phyloP scores from a whole-genome alignment of 2,797 vertebrate species.

The Enteromius anoplus region DNA sequence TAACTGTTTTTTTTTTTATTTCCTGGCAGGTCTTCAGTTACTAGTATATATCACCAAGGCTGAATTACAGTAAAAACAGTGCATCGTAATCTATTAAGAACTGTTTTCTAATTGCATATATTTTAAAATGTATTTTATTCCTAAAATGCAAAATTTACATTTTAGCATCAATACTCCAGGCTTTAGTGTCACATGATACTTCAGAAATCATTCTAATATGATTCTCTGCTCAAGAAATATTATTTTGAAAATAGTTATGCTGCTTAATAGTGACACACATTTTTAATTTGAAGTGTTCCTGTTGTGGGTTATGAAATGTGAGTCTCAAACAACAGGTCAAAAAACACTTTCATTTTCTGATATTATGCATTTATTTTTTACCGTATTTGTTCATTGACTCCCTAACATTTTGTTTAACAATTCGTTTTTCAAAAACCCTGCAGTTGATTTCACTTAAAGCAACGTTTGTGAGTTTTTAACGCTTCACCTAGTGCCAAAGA shows the following conservation, averaged over 20 bases:
- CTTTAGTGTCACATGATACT: neutral
- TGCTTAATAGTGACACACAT: neutral
- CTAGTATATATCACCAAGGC: neutral
- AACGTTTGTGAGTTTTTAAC: too few species aligned
- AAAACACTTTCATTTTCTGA: too few species aligned
- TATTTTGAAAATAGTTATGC: neutral
- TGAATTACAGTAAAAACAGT: neutral
- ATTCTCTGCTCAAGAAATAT: neutral
- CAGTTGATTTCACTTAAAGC: too few species aligned
- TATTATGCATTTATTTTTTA: too few species aligned
- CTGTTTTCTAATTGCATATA: neutral
- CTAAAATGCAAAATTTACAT: too few species aligned
- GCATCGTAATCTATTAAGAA: neutral
- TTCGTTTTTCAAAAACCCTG: too few species aligned
- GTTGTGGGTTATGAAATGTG: too few species aligned
- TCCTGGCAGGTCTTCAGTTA: neutral
- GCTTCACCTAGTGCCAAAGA: too few species aligned
- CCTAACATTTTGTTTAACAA: too few species aligned
- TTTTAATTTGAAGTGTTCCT: neutral
- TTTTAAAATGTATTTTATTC: neutral
- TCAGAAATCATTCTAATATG: slow-evolving; percentile 4
- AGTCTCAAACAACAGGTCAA: too few species aligned
- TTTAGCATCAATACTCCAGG: neutral
- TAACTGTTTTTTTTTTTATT: slow-evolving; percentile 7
- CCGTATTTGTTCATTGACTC: too few species aligned